Evolutionary conservation across 2,797 vertebrate genomes (phyloP).

Genomic region (Mormyrus proboscirostris): DNA sequence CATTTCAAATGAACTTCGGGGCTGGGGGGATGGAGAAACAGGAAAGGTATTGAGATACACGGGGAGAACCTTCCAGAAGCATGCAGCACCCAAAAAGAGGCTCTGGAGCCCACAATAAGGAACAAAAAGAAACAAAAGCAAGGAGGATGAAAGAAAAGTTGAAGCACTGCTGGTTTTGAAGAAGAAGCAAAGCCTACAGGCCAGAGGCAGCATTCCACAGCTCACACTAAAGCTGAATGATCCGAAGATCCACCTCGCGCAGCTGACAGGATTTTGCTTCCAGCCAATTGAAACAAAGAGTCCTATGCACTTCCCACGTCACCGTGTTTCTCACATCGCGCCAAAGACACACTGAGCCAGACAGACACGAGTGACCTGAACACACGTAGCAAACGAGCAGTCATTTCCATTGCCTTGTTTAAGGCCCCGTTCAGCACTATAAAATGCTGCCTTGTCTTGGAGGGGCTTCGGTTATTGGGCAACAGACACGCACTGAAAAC

Average conservation of each 20-base stretch:
- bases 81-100: neutral
- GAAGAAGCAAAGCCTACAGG: neutral
- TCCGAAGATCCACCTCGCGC: neutral
- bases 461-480: slow-evolving; percentile 9
- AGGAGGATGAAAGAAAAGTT: neutral
- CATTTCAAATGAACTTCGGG: slow-evolving; percentile 29
- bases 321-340: neutral
- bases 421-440: slow-evolving; percentile 43
- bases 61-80: neutral
- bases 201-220: neutral
- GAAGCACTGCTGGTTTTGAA: neutral
- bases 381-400: slow-evolving; percentile 23
- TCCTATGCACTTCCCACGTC: neutral
- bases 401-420: slow-evolving; percentile 33
- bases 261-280: neutral
- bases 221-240: neutral
- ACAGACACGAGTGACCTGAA: neutral
- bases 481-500: slow-evolving; percentile 26
- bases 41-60: neutral
- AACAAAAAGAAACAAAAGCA: neutral
- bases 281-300: neutral
- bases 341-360: neutral
- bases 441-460: neutral
- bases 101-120: neutral
- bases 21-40: neutral